Base-by-base conservation (phyloP, 2,113 vertebrate species). In the Triplophysa siluroides region DNA sequence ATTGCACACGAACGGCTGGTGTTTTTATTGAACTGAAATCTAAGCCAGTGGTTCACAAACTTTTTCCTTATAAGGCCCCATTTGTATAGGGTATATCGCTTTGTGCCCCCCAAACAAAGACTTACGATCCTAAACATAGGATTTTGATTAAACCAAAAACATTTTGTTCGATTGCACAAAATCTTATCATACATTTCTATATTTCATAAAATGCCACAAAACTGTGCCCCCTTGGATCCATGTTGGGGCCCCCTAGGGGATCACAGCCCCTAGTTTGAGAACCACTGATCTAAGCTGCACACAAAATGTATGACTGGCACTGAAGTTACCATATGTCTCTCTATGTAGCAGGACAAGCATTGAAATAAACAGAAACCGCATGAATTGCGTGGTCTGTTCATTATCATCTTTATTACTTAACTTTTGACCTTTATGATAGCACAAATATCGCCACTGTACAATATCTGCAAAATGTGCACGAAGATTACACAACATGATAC, bases 391-490 rank as follows among this genome's bases (percentile, higher is more conserved):
- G 41, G 47, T 84, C 24, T 47, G 64, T 75, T 77, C 66, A 54
- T 85, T 76, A 73, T 72, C 69, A 24, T 54, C 45, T 76, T 76
- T 70, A 81, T 78, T 70, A 54, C 62, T 79, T 1, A 80, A 79
- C 38, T 13, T 56, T 69, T 43, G 19, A 74, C 29, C 19, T 67
- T 71, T 67, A 82, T 58, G 47, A 60, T 65, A 77, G 61, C 83
- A 81, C 71, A 76, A 74, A 69, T 67, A 21, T 75, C 69, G 62
- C 62, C 38, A 64, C 43, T 45, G 60, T 73, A 78, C 76, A 75
- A 66, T 24, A 75, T 81, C 58, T 83, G 75, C 74, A 64, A 83
- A 81, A 83, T 84, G 58, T 83, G 81, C 76, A 83, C 78, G 81
- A 76, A 79, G 70, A 58, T 70, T 54, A 81, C 82, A 83, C 66